Evolutionary conservation across 2,888 invertebrate species (phyloP).

Genomic region (Orchesellides sinensis): DNA sequence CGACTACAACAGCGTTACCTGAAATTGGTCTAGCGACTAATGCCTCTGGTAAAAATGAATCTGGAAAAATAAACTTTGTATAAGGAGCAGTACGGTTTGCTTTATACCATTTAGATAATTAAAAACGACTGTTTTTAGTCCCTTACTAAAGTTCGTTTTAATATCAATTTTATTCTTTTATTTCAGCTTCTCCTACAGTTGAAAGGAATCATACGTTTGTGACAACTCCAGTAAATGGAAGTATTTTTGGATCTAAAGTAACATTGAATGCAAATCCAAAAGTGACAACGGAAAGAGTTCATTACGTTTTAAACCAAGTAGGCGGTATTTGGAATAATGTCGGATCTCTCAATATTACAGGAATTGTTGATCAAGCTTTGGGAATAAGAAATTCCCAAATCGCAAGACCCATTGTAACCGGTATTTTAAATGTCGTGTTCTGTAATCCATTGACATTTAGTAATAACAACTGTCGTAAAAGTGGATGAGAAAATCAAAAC

Average conservation of each 20-base stretch:
- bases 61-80: background rate
- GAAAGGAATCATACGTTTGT: slow-evolving; percentile 23
- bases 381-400: slow-evolving; percentile 47
- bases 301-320: slow-evolving; percentile 51
- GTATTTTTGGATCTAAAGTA: slow-evolving; percentile 13
- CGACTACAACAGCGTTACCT: background rate
- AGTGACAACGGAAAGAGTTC: slow-evolving; percentile 24
- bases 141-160: too few relatives aligned
- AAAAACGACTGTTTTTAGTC: too few relatives aligned
- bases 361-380: slow-evolving; percentile 59
- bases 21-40: background rate
- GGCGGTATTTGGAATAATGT: slow-evolving; percentile 51
- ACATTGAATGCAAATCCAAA: background rate
- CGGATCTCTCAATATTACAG: slow-evolving; percentile 45
- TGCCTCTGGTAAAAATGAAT: background rate
- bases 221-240: background rate
- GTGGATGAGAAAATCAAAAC: background rate
- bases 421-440: slow-evolving; percentile 50
- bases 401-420: slow-evolving; percentile 47
- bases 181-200: background rate
- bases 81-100: slow-evolving; percentile 4
- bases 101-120: background rate
- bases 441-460: slow-evolving; percentile 48
- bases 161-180: too few relatives aligned
- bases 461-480: slow-evolving; percentile 49